Percentiles rank a stretch among this genome's conserved stretches.
These are phyloP conservation scores for Xestia c-nigrum DNA, from an alignment of 2,888 invertebrate genomes.

Conservation along the genomic window DNA sequence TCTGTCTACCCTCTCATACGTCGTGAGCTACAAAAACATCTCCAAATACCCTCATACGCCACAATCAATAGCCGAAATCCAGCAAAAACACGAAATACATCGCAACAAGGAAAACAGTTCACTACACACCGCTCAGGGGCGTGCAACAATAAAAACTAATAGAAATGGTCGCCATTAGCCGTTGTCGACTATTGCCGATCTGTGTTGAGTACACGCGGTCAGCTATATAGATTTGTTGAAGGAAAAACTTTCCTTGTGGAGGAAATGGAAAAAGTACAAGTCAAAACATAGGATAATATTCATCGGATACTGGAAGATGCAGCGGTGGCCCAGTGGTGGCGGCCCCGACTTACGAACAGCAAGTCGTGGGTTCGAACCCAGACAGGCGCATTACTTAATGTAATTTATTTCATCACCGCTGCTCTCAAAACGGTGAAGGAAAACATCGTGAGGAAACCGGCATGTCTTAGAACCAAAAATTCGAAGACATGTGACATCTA, in stretches of 20 bases:
- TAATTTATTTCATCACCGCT: no score
- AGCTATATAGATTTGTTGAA: slow-evolving; percentile 34
- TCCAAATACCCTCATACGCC: not conserved
- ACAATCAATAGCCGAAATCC: slow-evolving; percentile 52
- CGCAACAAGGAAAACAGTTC: slow-evolving; percentile 56
- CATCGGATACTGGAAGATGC: not conserved
- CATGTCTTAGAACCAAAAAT: no score
- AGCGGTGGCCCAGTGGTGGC: no score
- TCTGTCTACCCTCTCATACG: not conserved
- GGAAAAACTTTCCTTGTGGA: slow-evolving; percentile 7
- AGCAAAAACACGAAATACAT: slow-evolving; percentile 54
- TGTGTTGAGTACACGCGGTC: slow-evolving; percentile 47
- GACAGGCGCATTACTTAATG: no score
- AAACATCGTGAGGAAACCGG: no score
- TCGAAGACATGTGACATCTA: no score
- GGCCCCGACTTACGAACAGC: no score
- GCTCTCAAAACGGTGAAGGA: no score
- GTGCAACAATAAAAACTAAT: slow-evolving; percentile 74
- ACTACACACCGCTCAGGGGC: slow-evolving; percentile 39
- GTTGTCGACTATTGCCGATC: slow-evolving; percentile 68
- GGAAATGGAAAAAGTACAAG: not conserved
- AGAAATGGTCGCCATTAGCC: slow-evolving; percentile 68
- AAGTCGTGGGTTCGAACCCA: no score
- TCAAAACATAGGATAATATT: not conserved
- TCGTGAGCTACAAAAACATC: not conserved